Conservation (phyloP, 2,797 vertebrate genomes). For the Microctenopoma steveboyesi region DNA sequence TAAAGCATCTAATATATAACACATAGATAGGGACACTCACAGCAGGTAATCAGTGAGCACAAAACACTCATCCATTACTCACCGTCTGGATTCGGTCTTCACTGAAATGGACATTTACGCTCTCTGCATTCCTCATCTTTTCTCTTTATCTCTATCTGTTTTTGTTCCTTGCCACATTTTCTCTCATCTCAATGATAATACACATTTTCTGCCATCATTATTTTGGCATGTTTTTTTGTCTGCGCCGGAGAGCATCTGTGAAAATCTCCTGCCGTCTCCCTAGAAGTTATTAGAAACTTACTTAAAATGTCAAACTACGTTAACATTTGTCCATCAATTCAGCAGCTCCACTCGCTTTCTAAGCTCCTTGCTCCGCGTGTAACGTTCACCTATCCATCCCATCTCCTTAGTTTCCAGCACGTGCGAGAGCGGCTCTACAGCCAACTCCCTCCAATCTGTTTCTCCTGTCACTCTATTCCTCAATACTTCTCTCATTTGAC, state of each 20-base stretch:
- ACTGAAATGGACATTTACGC: constrained; percentile 50
- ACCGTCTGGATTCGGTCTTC: constrained; percentile 47
- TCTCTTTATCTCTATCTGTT: constrained; percentile 13
- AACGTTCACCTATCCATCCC: constrained; percentile 1
- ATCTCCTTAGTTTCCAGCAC: constrained; percentile 28
- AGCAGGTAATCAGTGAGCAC: constrained; percentile 46
- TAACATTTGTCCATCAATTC: constrained; percentile 24
- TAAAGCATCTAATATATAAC: constrained; percentile 25
- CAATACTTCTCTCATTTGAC: constrained; percentile 53
- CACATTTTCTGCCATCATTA: constrained; percentile 5
- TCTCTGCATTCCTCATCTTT: constrained; percentile 22
- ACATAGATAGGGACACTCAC: constrained; percentile 11
- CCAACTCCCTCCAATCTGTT: constrained; percentile 58
- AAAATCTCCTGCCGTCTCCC: constrained; percentile 10
- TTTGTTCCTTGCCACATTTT: constrained; percentile 8
- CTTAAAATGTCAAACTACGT: constrained; percentile 18
- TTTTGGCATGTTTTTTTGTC: constrained; percentile 15
- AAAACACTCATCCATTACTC: constrained; percentile 47
- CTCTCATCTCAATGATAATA: constrained; percentile 5
- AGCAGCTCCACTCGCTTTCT: constrained; percentile 7
- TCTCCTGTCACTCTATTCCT: constrained; percentile 55
- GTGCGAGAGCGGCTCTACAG: constrained; percentile 23
- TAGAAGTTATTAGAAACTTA: constrained; percentile 15
- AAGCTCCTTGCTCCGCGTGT: constrained; percentile 18
- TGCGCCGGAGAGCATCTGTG: constrained; percentile 21